Conservation (phyloP, 2,113 vertebrate genomes). For the Danio rerio region DNA sequence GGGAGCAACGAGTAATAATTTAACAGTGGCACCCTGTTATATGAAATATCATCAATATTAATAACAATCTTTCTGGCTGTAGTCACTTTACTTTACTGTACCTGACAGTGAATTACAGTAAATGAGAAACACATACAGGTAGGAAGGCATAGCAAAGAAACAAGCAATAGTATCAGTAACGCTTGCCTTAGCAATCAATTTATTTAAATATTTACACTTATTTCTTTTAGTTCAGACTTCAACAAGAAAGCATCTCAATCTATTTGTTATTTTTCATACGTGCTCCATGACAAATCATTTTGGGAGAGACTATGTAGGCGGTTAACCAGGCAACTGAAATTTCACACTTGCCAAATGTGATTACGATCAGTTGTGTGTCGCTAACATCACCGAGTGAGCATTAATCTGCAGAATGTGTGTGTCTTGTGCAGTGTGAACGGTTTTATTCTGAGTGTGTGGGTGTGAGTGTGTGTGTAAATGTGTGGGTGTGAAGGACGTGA, state of each 20-base stretch:
- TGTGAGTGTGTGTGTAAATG: neutral
- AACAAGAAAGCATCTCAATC: neutral
- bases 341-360: conserved; percentile 46
- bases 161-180: neutral
- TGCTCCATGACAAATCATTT: conserved; percentile 38
- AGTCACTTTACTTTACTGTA: conserved; percentile 28
- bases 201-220: neutral
- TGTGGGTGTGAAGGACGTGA: conserved; percentile 10
- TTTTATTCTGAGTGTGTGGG: neutral
- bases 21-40: neutral
- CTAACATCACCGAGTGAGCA: conserved; percentile 10
- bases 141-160: neutral
- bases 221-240: neutral
- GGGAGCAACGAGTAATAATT: conserved; percentile 34
- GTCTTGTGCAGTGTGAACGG: neutral
- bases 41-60: conserved; percentile 36
- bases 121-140: neutral
- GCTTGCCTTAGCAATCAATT: neutral
- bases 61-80: neutral
- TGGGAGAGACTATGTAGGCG: conserved; percentile 16
- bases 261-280: conserved; percentile 11
- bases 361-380: conserved; percentile 34
- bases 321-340: conserved; percentile 39
- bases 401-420: neutral
- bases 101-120: neutral